Evolutionary conservation across 2,888 invertebrate species (phyloP).

Genomic region (Ferdinandea cuprea): DNA sequence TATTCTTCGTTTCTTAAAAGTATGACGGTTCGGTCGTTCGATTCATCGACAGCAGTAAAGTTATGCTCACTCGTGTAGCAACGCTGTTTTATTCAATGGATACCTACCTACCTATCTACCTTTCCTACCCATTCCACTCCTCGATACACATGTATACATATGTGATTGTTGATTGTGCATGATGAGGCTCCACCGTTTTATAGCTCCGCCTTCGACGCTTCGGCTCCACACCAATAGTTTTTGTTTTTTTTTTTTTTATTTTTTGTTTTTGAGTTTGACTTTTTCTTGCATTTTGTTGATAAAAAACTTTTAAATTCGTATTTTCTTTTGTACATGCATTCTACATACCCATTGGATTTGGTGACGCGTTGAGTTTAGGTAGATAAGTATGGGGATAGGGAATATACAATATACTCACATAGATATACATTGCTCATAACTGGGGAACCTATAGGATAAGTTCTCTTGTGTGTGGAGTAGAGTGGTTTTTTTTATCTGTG

Average conservation of each 20-base stretch:
- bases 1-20: constrained; percentile 53
- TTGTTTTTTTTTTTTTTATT: constrained; percentile 8
- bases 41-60: too few species aligned
- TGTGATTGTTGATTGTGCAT: constrained; percentile 51
- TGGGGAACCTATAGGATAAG: too few species aligned
- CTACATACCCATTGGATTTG: constrained; percentile 55
- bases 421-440: constrained; percentile 37
- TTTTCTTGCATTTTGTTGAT: constrained; percentile 44
- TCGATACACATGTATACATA: constrained; percentile 53
- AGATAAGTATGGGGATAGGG: constrained; percentile 20
- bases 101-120: too few species aligned
- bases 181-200: constrained; percentile 70
- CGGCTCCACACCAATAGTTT: constrained; percentile 57
- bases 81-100: constrained; percentile 14
- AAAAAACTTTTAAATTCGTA: constrained; percentile 25
- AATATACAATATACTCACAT: constrained; percentile 34
- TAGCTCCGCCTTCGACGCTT: constrained; percentile 69
- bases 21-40: too few species aligned
- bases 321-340: constrained; percentile 30
- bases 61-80: neutral
- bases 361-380: constrained; percentile 61
- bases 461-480: too few species aligned
- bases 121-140: neutral
- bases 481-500: too few species aligned
- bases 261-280: constrained; percentile 27